Percentiles rank a stretch among this genome's conserved stretches.
These are phyloP conservation scores for Acrocephalus arundinaceus DNA, from an alignment of 2,113 vertebrate genomes.

Conservation along the genomic window DNA sequence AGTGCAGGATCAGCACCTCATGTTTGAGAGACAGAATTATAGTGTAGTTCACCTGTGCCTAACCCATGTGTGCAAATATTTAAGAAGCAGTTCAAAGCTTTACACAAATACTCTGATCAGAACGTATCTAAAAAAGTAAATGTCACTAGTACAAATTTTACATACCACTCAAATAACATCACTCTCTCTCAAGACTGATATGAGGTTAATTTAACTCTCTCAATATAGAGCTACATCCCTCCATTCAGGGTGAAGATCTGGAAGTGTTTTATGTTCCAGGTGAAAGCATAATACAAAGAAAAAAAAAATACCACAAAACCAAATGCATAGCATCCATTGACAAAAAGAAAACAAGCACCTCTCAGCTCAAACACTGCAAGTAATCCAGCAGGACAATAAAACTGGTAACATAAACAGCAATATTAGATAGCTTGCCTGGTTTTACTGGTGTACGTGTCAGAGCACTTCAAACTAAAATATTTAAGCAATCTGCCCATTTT, in stretches of 20 bases:
- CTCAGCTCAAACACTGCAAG: conserved; percentile 27
- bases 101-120: background rate
- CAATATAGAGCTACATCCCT: background rate
- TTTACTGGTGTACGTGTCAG: conserved; percentile 65
- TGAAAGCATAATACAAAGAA: background rate
- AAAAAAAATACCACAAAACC: background rate
- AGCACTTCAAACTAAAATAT: conserved; percentile 71
- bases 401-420: conserved; percentile 65
- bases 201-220: background rate
- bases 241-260: background rate
- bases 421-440: conserved; percentile 57
- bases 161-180: background rate
- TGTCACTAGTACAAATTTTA: background rate
- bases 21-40: background rate
- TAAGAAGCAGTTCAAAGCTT: background rate
- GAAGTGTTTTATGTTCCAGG: background rate
- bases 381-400: conserved; percentile 56
- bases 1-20: background rate
- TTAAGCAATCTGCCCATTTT: conserved; percentile 75
- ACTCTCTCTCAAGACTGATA: background rate
- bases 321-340: background rate
- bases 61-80: background rate
- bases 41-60: background rate
- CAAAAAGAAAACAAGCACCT: conserved; percentile 25
- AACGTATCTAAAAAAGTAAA: background rate